Evolutionary conservation across 2,113 vertebrate species (phyloP), one percentile per base, ranked within the genome.

Genomic region (Rhinoderma darwinii): DNA sequence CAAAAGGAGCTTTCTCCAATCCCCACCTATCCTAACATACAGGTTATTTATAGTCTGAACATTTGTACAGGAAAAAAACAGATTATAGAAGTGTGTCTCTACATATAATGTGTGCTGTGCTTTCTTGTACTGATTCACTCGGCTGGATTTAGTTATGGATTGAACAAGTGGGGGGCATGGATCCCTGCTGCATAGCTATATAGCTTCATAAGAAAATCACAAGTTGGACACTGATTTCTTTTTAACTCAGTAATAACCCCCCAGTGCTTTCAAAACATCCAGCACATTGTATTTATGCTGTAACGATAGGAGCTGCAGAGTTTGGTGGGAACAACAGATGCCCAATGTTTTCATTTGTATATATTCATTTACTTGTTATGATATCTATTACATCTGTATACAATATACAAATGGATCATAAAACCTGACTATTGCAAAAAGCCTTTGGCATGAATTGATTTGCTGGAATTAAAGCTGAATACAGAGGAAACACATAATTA

Each of bases 141-240:
- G 44, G 35, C 51, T 63, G 50, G 9, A 74, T 76, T 84, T 30
- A 44, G 39, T 37, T 72, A 83, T 84, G 54, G 51, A 76, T 76
- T 84, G 72, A 76, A 41, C 37, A 84, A 25, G 44, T 68, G 22
- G 83, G 59, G 59, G 12, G 59, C 39, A 20, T 73, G 41, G 63
- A 84, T 56, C 50, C 50, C 83, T 84, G 68, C 83, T 56, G 83
- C 8, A 75, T 11, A 75, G 25, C 35, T 84, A 22, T 54, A 51
- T 41, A 51, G 70, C 18, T 41, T 41, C 47, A 84, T 22, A 68
- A 84, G 70, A 75, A 56, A 75, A 54, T 59, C 50, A 74, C 47
- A 84, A 75, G 44, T 75, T 76, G 30, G 37, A 51, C 47, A 47
- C 18, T 66, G 80, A 82, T 47, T 82, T 43, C 39, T 43, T 82